Evolutionary conservation across 2,797 vertebrate species (phyloP).

Genomic region (Crenichthys baileyi): DNA sequence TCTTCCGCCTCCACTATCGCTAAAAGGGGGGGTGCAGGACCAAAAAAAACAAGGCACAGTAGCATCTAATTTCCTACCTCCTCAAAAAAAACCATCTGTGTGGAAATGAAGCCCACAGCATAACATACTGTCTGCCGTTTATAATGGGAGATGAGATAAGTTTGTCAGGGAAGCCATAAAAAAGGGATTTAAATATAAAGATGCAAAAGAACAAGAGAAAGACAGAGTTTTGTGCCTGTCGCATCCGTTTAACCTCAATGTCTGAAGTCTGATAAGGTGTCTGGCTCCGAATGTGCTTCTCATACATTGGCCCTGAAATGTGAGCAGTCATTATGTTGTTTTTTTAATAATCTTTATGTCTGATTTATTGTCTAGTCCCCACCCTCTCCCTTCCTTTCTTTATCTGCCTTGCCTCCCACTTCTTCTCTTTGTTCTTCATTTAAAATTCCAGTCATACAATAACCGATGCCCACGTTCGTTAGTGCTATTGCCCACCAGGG

Average conservation of each 20-base stretch:
- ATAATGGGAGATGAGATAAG: slow-evolving; percentile 49
- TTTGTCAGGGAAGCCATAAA: slow-evolving; percentile 23
- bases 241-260: slow-evolving; percentile 30
- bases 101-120: slow-evolving; percentile 69
- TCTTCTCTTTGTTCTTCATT: slow-evolving; percentile 67
- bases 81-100: slow-evolving; percentile 67
- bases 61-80: slow-evolving; percentile 67
- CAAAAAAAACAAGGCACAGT: slow-evolving; percentile 38
- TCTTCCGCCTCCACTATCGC: slow-evolving; percentile 36
- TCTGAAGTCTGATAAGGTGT: slow-evolving; percentile 64
- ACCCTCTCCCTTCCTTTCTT: slow-evolving; percentile 14
- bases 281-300: slow-evolving; percentile 48
- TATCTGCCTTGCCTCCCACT: slow-evolving; percentile 60
- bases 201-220: slow-evolving; percentile 29
- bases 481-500: slow-evolving; percentile 70
- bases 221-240: slow-evolving; percentile 3
- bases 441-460: slow-evolving; percentile 75
- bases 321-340: slow-evolving; percentile 71
- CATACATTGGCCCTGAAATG: slow-evolving; percentile 60
- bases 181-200: slow-evolving; percentile 26
- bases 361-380: slow-evolving; percentile 41
- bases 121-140: slow-evolving; percentile 58
- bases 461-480: slow-evolving; percentile 68
- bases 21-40: neutral
- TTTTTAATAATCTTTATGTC: slow-evolving; percentile 62